Conservation (phyloP, 2,888 invertebrate genomes). For the Noctua fimbriata region DNA sequence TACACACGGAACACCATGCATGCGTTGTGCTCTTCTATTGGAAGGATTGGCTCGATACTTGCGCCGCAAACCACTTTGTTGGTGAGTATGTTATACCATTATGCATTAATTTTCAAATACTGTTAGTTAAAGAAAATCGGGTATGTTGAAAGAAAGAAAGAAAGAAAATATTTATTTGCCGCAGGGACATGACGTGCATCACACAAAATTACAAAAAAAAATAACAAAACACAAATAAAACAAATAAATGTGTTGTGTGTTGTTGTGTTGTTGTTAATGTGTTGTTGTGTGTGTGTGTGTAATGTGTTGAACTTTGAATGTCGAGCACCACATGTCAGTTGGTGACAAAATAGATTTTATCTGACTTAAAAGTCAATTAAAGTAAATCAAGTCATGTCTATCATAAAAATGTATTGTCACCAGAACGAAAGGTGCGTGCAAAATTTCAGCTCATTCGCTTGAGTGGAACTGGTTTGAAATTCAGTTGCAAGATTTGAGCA, state of each 20-base stretch:
- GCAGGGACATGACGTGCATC: no score
- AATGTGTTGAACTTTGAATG: not conserved
- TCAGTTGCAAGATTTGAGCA: not conserved
- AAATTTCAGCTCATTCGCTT: not conserved
- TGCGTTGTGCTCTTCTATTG: slow-evolving; percentile 90
- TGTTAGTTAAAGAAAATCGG: no score
- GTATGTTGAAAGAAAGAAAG: not conserved
- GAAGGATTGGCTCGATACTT: slow-evolving; percentile 87
- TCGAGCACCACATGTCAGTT: not conserved
- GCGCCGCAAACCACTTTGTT: slow-evolving; percentile 87
- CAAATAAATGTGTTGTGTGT: no score
- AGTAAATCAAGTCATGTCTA: no score
- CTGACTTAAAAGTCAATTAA: no score
- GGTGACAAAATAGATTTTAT: no score
- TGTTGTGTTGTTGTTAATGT: no score
- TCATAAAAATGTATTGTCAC: no score
- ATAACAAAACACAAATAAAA: no score
- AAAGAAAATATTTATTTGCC: no score
- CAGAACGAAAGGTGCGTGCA: not conserved
- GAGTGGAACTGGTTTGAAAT: not conserved
- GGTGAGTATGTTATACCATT: slow-evolving; percentile 22
- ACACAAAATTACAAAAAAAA: no score
- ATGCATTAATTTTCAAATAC: not conserved
- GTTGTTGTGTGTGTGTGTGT: no score
- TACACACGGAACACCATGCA: slow-evolving; percentile 91